These are phyloP conservation scores for Glyptemys insculpta DNA, from an alignment of 2,797 vertebrate genomes.

Conservation along the genomic window DNA sequence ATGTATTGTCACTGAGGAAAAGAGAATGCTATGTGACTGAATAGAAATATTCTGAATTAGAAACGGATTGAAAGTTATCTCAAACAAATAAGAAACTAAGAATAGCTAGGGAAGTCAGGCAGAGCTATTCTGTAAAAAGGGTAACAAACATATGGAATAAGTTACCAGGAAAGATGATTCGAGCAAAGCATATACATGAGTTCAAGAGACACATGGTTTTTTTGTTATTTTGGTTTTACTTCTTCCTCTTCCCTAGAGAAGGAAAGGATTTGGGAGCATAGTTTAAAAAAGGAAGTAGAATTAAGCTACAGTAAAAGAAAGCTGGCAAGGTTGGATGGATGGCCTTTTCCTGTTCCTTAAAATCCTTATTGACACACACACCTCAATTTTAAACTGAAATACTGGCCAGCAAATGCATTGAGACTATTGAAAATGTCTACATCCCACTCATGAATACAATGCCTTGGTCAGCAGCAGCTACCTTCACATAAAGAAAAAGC, in stretches of 20 bases:
- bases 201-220: neutral
- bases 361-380: neutral
- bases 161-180: neutral
- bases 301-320: neutral
- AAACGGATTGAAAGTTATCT: neutral
- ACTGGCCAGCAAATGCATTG: neutral
- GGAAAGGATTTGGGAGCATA: conserved; percentile 20
- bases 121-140: conserved; percentile 12
- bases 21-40: neutral
- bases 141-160: conserved; percentile 15
- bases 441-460: neutral
- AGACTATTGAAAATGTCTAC: neutral
- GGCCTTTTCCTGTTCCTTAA: conserved; percentile 16
- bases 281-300: conserved; percentile 13
- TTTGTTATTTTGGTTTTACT: neutral
- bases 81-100: neutral
- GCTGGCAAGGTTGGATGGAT: neutral
- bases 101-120: neutral
- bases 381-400: conserved; percentile 14
- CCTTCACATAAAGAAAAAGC: neutral
- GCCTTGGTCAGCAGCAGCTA: neutral
- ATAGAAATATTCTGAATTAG: conserved; percentile 4
- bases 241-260: conserved; percentile 27
- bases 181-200: neutral
- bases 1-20: neutral